Conservation (phyloP, 1,140 invertebrate species). For the Dreissena polymorpha region DNA sequence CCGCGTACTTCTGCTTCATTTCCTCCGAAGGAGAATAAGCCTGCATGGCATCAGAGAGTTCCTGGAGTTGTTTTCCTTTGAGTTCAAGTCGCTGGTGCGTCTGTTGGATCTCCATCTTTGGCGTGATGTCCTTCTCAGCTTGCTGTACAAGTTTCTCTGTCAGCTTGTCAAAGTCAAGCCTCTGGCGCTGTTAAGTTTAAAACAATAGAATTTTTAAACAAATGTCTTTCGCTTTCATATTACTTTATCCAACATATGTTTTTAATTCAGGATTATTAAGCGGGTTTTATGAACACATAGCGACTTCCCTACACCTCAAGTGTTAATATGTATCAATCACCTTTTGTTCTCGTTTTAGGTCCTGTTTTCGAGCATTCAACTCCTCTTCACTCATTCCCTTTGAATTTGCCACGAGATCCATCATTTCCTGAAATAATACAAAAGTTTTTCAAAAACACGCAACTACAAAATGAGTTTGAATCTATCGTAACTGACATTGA, state of each 20-base stretch:
- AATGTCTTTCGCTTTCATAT: no score
- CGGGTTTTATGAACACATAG: no score
- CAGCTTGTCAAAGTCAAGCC: slow-evolving; percentile 74
- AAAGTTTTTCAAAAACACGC: no score
- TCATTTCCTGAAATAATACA: slow-evolving; percentile 67
- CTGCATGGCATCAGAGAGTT: slow-evolving; percentile 75
- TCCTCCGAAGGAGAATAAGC: slow-evolving; percentile 70
- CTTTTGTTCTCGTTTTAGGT: slow-evolving; percentile 70
- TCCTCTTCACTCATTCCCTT: slow-evolving; percentile 68
- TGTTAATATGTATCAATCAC: no score
- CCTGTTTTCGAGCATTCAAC: slow-evolving; percentile 68
- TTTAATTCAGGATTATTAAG: no score
- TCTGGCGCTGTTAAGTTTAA: slow-evolving; percentile 61
- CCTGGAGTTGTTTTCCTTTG: slow-evolving; percentile 76
- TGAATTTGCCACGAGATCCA: slow-evolving; percentile 72
- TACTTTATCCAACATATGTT: no score
- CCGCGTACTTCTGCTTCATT: slow-evolving; percentile 71
- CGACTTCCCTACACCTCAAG: no score
- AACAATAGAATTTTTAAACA: background rate
- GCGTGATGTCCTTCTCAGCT: slow-evolving; percentile 69
- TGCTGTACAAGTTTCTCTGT: slow-evolving; percentile 66
- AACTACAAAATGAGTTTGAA: no score
- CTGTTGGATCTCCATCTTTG: slow-evolving; percentile 70
- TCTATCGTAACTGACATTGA: no score
- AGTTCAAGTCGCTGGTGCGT: slow-evolving; percentile 71